These are phyloP conservation scores for Sarcophaga variegata DNA, from an alignment of 2,888 invertebrate genomes.

Conservation along the genomic window DNA sequence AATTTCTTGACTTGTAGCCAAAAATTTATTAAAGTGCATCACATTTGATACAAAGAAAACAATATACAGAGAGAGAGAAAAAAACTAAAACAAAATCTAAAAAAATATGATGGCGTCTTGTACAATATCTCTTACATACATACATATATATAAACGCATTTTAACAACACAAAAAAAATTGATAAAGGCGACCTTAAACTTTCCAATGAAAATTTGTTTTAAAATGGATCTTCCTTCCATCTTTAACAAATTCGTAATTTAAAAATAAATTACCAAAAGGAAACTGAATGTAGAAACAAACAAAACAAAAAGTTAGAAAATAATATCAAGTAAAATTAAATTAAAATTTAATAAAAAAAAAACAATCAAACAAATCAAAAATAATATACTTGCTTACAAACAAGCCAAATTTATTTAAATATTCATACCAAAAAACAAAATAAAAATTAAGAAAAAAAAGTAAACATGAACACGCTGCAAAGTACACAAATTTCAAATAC, in stretches of 20 bases:
- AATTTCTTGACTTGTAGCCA: conserved; percentile 67
- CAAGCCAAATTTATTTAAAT: no score
- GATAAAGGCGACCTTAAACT: conserved; percentile 67
- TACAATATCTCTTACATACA: neutral
- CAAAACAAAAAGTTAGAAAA: neutral
- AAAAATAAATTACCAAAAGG: conserved; percentile 4
- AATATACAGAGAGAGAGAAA: neutral
- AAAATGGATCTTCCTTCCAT: neutral
- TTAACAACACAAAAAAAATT: conserved; percentile 10
- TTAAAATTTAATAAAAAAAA: neutral
- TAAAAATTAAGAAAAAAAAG: no score
- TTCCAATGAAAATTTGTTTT: conserved; percentile 50
- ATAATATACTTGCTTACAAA: no score
- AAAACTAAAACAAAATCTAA: conserved; percentile 8
- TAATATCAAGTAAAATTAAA: neutral
- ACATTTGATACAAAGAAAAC: conserved; percentile 20
- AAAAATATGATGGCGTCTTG: conserved; percentile 39
- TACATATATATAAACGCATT: conserved; percentile 39
- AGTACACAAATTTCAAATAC: no score
- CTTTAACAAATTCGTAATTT: neutral
- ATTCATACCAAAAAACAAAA: no score
- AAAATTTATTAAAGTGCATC: conserved; percentile 55
- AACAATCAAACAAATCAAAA: conserved; percentile 1
- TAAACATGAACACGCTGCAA: no score
- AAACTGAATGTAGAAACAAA: neutral